Conservation (phyloP, 2,888 invertebrate genomes). For the Terebella lapidaria region DNA sequence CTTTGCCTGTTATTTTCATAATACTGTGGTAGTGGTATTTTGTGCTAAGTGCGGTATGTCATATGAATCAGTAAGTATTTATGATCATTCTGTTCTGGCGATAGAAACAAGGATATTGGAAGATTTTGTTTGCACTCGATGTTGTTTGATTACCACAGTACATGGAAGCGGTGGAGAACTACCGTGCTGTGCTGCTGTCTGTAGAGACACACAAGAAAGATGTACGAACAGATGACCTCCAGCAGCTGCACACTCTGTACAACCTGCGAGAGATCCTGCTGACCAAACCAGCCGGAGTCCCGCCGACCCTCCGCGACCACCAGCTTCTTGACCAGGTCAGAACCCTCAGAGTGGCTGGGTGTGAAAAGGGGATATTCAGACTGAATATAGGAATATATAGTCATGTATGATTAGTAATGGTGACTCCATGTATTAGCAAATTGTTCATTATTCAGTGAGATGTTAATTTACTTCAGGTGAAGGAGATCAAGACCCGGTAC, state of each 20-base stretch:
- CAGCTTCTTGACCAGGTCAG: constrained; percentile 53
- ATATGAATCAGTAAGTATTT: too few relatives aligned
- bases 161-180: constrained; percentile 60
- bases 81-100: too few relatives aligned
- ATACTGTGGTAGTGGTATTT: too few relatives aligned
- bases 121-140: too few relatives aligned
- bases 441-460: background rate
- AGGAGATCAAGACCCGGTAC: constrained; percentile 60
- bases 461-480: background rate
- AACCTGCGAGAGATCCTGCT: constrained; percentile 60
- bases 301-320: constrained; percentile 58
- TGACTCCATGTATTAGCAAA: background rate
- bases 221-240: constrained; percentile 62
- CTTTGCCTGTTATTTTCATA: too few relatives aligned
- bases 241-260: constrained; percentile 65
- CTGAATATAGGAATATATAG: too few relatives aligned
- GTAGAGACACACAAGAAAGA: constrained; percentile 40
- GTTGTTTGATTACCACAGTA: too few relatives aligned
- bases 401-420: too few relatives aligned
- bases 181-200: constrained; percentile 61
- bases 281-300: constrained; percentile 44
- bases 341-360: background rate
- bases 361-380: background rate
- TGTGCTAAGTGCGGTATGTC: too few relatives aligned
- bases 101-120: too few relatives aligned